Base-by-base conservation (phyloP, 1,140 invertebrate species). In the Popillia japonica region DNA sequence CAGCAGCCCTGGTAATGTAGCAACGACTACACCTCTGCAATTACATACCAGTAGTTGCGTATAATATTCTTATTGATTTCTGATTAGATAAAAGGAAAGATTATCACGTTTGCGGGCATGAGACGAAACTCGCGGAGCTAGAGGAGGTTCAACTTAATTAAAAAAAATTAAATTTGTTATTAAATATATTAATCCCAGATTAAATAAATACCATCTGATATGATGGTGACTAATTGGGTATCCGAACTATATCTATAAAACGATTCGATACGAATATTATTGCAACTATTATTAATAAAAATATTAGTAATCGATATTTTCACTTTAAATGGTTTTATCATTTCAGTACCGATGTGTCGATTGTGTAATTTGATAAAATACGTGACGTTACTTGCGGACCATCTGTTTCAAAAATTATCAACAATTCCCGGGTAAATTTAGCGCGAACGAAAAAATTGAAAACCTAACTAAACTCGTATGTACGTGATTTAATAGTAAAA, bases 351-450 rank as follows among this genome's bases (percentile, higher is more conserved):
- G n/a, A n/a, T n/a, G 22, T 64, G 61, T 64, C 61, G 22, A 64
- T 64, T 64, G 61, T 64, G 61, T 64, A 64, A 64, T 64, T 64
- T 64, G 61, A 64, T 64, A 64, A 64, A 20, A 11, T 42, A 20
- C 23, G 40, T 40, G 40, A 73, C 72, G 72, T 40, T 9, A 8
- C 22, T 73, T 73, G n/a, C 40, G 40, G n/a, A 73, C 72, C 27
- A 40, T 73, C 40, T 73, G 72, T 73, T 73, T 73, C 40, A 73
- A 73, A 40, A 40, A 20, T 40, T 40, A 73, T 73, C 23, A 73
- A 20, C 40, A 73, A 40, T 14, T n/a, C n/a, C n/a, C n/a, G n/a
- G n/a, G n/a, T n/a, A n/a, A n/a, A n/a, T n/a, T n/a, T n/a, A n/a
- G n/a, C n/a, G n/a, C n/a, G n/a, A n/a, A n/a, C n/a, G n/a, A n/a